Conservation (phyloP, 2,888 invertebrate species). For the Hirtodrosophila trivittata region DNA sequence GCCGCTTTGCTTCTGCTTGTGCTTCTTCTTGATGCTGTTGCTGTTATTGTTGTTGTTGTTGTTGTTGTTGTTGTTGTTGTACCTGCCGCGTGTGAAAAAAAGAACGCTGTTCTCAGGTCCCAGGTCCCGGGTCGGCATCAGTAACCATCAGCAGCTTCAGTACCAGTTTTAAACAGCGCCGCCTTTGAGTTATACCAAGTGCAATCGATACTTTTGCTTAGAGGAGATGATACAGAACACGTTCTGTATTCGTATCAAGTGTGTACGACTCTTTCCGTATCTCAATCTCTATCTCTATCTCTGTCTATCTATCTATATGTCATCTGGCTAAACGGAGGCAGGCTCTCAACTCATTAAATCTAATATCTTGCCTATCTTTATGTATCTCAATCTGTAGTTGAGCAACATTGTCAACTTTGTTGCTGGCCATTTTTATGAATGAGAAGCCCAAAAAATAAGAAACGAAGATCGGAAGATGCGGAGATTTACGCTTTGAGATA, state of each 20-base stretch:
- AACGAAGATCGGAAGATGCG: conserved; percentile 45
- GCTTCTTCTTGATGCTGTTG: conserved; percentile 9
- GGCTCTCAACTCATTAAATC: conserved; percentile 66
- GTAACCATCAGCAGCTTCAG: conserved; percentile 1
- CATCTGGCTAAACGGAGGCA: conserved; percentile 55
- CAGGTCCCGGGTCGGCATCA: not conserved
- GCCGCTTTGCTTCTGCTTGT: conserved; percentile 12
- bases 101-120: conserved; percentile 11
- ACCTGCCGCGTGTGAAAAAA: conserved; percentile 72
- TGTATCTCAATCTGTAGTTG: conserved; percentile 69
- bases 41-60: conserved; percentile 5
- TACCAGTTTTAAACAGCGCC: conserved; percentile 65
- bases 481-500: conserved; percentile 73
- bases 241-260: not conserved
- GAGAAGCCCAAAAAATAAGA: conserved; percentile 28
- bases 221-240: conserved; percentile 13
- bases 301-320: conserved; percentile 28
- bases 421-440: conserved; percentile 70
- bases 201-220: conserved; percentile 72
- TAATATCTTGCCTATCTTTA: conserved; percentile 73
- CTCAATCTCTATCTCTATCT: conserved; percentile 23
- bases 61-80: conserved; percentile 37
- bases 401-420: conserved; percentile 72
- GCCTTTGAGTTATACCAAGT: conserved; percentile 60
- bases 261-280: not conserved